A percentile compares a stretch with the other conserved stretches of the same genome.
Evolutionary conservation across 2,888 invertebrate species (phyloP).

Genomic region (Drosophila putrida): DNA sequence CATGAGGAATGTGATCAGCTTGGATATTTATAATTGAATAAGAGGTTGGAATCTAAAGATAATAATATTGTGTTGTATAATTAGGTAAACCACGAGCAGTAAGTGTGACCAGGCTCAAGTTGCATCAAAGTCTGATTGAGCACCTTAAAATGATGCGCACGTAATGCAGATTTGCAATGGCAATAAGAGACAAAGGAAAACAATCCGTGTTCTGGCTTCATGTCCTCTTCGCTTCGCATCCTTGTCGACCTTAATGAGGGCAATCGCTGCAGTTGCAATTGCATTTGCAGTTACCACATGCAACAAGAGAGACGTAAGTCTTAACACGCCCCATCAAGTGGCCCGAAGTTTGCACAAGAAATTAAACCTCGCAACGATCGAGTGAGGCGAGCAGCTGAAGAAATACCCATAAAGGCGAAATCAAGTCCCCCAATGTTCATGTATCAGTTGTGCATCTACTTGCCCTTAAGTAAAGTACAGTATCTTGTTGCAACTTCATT

Average conservation of each 20-base stretch:
- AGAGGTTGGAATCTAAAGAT: conserved; percentile 4
- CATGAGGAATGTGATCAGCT: not conserved
- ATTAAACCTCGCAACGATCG: conserved; percentile 58
- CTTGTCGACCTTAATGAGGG: conserved; percentile 69
- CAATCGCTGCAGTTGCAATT: conserved; percentile 34
- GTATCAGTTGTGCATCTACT: conserved; percentile 81
- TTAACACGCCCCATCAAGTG: conserved; percentile 64
- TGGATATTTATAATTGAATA: conserved; percentile 5
- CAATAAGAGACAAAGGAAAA: conserved; percentile 38
- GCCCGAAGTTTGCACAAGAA: conserved; percentile 77
- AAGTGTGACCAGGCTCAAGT: conserved; percentile 42
- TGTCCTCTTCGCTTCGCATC: conserved; percentile 53
- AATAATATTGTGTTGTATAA: conserved; percentile 24
- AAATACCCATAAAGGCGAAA: conserved; percentile 62
- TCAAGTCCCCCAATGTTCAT: conserved; percentile 56
- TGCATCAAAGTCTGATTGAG: conserved; percentile 69
- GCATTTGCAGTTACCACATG: conserved; percentile 58
- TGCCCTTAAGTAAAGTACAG: conserved; percentile 82
- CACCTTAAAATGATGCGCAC: conserved; percentile 82
- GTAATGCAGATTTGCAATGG: conserved; percentile 74
- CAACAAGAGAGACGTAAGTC: conserved; percentile 35
- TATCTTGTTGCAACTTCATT: conserved; percentile 82
- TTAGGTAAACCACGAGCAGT: conserved; percentile 50
- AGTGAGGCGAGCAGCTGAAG: conserved; percentile 44
- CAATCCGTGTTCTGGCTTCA: conserved; percentile 38